Percentiles rank a stretch among this genome's conserved stretches.
Conservation (phyloP, 2,888 invertebrate species). For the Pachydiplax longipennis region DNA sequence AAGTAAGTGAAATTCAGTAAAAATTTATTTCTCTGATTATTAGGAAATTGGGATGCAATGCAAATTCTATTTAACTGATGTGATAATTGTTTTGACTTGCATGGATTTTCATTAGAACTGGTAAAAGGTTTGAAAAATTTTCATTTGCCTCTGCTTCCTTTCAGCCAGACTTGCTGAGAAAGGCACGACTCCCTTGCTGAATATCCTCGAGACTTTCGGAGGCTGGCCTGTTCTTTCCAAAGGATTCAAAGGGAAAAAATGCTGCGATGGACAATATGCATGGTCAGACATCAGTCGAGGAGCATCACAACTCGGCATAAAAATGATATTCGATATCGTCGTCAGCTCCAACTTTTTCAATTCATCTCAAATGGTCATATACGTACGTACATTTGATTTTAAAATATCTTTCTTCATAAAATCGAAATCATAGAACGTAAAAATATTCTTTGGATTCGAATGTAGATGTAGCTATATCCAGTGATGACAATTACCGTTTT, state of each 20-base stretch:
- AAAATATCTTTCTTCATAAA: background rate
- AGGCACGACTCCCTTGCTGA: background rate
- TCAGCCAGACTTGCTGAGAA: background rate
- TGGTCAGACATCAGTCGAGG: background rate
- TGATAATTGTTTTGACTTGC: too few relatives aligned
- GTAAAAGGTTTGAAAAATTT: background rate
- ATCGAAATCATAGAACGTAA: background rate
- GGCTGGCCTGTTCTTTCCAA: constrained; percentile 11
- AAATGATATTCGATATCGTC: background rate
- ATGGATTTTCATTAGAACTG: too few relatives aligned
- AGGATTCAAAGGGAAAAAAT: background rate
- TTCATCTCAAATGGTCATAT: constrained; percentile 7
- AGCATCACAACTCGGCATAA: background rate
- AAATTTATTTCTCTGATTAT: too few relatives aligned
- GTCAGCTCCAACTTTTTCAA: constrained; percentile 15
- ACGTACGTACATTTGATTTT: background rate
- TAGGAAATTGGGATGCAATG: background rate
- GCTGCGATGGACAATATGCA: background rate
- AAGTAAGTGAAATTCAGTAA: too few relatives aligned
- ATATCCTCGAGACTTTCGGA: background rate
- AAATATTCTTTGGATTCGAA: background rate
- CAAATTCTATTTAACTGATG: background rate
- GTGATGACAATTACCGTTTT: too few relatives aligned
- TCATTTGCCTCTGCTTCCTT: background rate
- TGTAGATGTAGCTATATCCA: too few relatives aligned